Base-by-base conservation (phyloP, 2,888 invertebrate species). In the Graphium colonna region DNA sequence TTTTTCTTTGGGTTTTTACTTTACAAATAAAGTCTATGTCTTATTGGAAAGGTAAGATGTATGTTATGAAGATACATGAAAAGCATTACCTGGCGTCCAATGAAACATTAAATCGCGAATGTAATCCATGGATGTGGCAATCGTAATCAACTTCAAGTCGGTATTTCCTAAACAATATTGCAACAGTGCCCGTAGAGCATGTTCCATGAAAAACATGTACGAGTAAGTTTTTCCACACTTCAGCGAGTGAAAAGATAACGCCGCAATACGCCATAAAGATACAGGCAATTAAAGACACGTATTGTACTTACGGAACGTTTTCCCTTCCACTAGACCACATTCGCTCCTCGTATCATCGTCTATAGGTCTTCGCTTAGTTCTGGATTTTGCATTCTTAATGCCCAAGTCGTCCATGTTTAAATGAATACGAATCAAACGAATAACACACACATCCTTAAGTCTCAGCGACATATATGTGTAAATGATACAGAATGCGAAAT, bases 301-400 rank as follows among this genome's bases (percentile, higher is more conserved):
- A 50, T 43, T 38, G 13, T 28, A 84, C 86, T 86, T 73, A 86
- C 85, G 68, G 58, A 64, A 60, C 44, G 62, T 68, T 41, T 68
- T 68, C 46, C 67, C 69, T 51, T 63, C 84, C 71, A 85, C 54
- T 52, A 69, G 62, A 51, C 79, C 88, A 58, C 78, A 78, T 59
- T 88, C 87, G 67, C 89, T 89, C 62, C 66, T 78, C 5, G 83
- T 86, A 57, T 87, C 89, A 60, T 88, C 87, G 56, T 88, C 82
- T 58, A 87, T 77, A 43, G 87, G 87, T 52, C 87, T 77, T 52
- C 73, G 85, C 58, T 76, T 78, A 16, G 64, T 58, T 63, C 69
- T 80, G 31, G 60, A 57, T 33, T 63, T 61, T 57, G 69, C 78
- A 28, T 58, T 59, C 55, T 68, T 75, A 45, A 74, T 58, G 55